Evolutionary conservation across 2,888 invertebrate genomes (phyloP), one percentile per base, ranked within the genome.

Genomic region (Melanchra persicariae): DNA sequence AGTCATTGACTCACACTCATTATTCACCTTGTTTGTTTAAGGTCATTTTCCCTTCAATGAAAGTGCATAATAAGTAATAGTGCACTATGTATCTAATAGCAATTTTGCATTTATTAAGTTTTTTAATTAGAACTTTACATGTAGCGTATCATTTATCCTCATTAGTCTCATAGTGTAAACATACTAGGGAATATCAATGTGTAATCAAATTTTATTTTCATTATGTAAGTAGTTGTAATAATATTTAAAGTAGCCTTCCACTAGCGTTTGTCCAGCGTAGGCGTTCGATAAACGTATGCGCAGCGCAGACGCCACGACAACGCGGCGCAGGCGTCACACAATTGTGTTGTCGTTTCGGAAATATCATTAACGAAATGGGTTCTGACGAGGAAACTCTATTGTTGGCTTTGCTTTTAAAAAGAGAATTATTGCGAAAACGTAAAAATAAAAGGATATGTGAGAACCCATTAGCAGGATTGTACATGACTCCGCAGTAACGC

Each of bases 31-130:
- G 9, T 52, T 45, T 7, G 26, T 10, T 19, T 10, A 30, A 19
- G 24, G 34, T 51, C 0, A 43, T 74, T 74, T 71, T 63, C 19
- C 15, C 49, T 57, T 47, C 22, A 17, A 40, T 52, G 3, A 62
- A 55, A 69, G 34, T 47, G 59, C n/a, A 52, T 55, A 51, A n/a
- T 43, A 45, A 49, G 22, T 47, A 10, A 59, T 59, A 1, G 54
- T 51, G 49, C 80, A 69, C 63, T 40, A 34, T 64, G 17, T 75
- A 59, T 79, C 17, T 52, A 70, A 51, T n/a, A n/a, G 17, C 15
- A 37, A 55, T 59, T 5, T 45, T 72, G 79, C 82, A 81, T 81
- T 81, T 81, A 82, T 51, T 79, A 65, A 66, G 22, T 75, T 63
- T 55, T 64, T 1, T 75, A 61, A 47, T 15, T 74, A 81, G 57